These are phyloP conservation scores for Emydoidea blandingii DNA, from an alignment of 2,797 vertebrate species.

Conservation along the genomic window DNA sequence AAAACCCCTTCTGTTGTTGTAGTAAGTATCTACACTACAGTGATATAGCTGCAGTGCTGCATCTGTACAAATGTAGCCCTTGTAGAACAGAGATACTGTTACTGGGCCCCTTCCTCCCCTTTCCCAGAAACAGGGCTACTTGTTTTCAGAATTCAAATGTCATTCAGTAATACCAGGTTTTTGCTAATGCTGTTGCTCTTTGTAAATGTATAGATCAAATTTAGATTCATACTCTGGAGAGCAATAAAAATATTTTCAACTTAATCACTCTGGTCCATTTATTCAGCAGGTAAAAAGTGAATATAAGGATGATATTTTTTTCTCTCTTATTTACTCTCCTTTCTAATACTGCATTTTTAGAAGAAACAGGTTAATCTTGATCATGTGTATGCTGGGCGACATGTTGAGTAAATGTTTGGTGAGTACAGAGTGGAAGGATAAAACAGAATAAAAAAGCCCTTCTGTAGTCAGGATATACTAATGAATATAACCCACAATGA, in stretches of 20 bases:
- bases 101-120: background rate
- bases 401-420: background rate
- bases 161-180: background rate
- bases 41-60: background rate
- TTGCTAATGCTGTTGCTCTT: background rate
- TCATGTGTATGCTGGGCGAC: background rate
- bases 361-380: constrained; percentile 7
- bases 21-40: background rate
- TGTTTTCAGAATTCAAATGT: background rate
- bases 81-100: background rate
- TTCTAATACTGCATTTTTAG: constrained; percentile 25
- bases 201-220: background rate
- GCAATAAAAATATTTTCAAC: background rate
- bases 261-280: constrained; percentile 22
- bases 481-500: constrained; percentile 22
- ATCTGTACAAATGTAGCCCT: background rate
- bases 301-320: background rate
- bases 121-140: background rate
- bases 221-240: background rate
- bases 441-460: constrained; percentile 1
- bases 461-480: constrained; percentile 29
- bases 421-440: background rate
- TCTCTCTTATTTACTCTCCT: background rate
- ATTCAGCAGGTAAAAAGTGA: constrained; percentile 9
- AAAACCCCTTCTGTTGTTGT: background rate